These are phyloP conservation scores for Cancer borealis DNA, from an alignment of 2,888 invertebrate genomes.

Conservation along the genomic window DNA sequence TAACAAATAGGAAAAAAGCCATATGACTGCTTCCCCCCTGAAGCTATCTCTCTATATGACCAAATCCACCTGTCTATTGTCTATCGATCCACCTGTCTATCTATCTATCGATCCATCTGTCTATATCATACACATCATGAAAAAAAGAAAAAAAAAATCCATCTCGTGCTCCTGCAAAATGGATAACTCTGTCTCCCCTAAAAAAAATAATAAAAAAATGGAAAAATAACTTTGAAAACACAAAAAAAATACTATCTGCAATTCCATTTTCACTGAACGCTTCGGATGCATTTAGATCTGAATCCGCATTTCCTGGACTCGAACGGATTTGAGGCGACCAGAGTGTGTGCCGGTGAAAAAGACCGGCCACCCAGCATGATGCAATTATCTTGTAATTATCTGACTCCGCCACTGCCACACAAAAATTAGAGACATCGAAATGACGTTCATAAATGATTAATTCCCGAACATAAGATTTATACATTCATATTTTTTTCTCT, in stretches of 20 bases:
- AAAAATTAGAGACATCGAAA: constrained; percentile 8
- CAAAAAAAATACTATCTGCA: background rate
- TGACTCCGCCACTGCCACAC: background rate
- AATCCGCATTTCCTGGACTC: background rate
- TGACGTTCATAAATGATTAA: constrained; percentile 32
- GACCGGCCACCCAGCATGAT: background rate
- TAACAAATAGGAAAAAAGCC: background rate
- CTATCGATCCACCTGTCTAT: background rate
- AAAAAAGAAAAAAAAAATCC: background rate
- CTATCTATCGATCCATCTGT: background rate
- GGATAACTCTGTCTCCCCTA: background rate
- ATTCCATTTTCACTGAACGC: constrained; percentile 13
- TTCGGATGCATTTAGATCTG: constrained; percentile 6
- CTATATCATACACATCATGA: background rate
- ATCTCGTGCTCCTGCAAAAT: background rate
- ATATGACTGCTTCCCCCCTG: background rate
- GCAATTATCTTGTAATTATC: constrained; percentile 40
- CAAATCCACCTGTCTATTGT: constrained; percentile 11
- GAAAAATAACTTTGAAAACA: background rate
- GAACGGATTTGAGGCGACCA: constrained; percentile 8
- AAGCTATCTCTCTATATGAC: background rate
- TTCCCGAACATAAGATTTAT: constrained; percentile 8
- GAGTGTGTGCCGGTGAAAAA: background rate
- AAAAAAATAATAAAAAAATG: background rate
- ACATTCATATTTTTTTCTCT: background rate